phyloP scores from a whole-genome alignment of 2,888 invertebrate species.

The Lithophane leautieri region DNA sequence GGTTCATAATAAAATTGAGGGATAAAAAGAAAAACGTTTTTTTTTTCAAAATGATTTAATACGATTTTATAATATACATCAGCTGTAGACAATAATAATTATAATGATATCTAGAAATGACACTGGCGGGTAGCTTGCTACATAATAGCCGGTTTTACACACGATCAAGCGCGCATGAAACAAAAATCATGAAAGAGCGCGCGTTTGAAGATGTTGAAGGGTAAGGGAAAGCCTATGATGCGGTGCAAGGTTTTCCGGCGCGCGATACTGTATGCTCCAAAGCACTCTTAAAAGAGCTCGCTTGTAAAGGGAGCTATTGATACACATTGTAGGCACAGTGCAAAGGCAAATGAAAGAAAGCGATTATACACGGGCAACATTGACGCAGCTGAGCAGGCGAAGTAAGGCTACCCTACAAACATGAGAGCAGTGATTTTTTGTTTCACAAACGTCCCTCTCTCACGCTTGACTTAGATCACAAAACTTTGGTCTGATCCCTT shows the following conservation, averaged over 20 bases:
- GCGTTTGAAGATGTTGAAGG: background rate
- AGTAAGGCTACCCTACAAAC: slow-evolving; percentile 3
- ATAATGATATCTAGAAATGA: slow-evolving; percentile 56
- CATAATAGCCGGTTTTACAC: slow-evolving; percentile 14
- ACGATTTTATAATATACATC: slow-evolving; percentile 63
- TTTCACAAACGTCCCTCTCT: slow-evolving; percentile 8
- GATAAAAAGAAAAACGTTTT: background rate
- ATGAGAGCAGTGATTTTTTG: slow-evolving; percentile 17
- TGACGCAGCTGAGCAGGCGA: slow-evolving; percentile 10
- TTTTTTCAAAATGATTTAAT: slow-evolving; percentile 61
- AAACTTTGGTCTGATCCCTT: slow-evolving; percentile 20
- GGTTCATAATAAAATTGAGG: background rate
- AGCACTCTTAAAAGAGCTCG: background rate
- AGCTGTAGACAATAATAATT: slow-evolving; percentile 55
- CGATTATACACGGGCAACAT: slow-evolving; percentile 25
- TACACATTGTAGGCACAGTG: slow-evolving; percentile 15
- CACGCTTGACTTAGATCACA: slow-evolving; percentile 14
- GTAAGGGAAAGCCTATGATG: background rate
- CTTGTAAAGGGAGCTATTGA: slow-evolving; percentile 10
- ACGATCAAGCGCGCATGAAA: slow-evolving; percentile 7
- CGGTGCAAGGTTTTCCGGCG: background rate
- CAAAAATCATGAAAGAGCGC: background rate
- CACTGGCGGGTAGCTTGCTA: slow-evolving; percentile 55
- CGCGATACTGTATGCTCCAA: background rate
- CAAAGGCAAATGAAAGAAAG: slow-evolving; percentile 26